phyloP scores from a whole-genome alignment of 2,113 vertebrate species.

The Oceanodroma tethys region DNA sequence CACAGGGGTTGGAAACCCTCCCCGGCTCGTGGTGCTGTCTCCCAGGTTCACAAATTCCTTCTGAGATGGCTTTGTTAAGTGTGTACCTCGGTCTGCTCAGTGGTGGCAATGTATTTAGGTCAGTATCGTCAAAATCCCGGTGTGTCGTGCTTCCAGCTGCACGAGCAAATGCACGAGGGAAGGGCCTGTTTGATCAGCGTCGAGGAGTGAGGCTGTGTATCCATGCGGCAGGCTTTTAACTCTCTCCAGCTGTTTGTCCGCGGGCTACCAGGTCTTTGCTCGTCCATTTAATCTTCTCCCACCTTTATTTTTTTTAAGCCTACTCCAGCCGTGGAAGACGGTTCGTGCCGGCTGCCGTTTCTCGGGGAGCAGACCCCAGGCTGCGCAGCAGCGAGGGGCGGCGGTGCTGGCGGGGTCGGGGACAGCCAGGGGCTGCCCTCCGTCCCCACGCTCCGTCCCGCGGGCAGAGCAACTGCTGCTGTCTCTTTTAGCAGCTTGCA shows the following conservation, averaged over 20 bases:
- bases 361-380: background rate
- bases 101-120: background rate
- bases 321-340: background rate
- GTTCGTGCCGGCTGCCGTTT: background rate
- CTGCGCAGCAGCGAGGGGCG: background rate
- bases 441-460: rapidly evolving
- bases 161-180: background rate
- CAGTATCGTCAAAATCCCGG: rapidly evolving
- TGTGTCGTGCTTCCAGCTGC: background rate
- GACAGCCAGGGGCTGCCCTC: background rate
- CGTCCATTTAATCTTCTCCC: background rate
- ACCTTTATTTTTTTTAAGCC: background rate
- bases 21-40: rapidly evolving
- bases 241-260: background rate
- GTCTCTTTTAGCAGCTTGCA: background rate
- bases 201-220: background rate
- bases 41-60: background rate
- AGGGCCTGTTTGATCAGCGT: background rate
- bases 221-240: background rate
- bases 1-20: background rate
- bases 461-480: background rate
- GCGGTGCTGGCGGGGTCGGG: background rate
- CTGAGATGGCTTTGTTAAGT: background rate
- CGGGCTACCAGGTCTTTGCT: too few relatives aligned
- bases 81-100: background rate